Conservation (phyloP, 2,797 vertebrate genomes). For the Syncerus caffer region DNA sequence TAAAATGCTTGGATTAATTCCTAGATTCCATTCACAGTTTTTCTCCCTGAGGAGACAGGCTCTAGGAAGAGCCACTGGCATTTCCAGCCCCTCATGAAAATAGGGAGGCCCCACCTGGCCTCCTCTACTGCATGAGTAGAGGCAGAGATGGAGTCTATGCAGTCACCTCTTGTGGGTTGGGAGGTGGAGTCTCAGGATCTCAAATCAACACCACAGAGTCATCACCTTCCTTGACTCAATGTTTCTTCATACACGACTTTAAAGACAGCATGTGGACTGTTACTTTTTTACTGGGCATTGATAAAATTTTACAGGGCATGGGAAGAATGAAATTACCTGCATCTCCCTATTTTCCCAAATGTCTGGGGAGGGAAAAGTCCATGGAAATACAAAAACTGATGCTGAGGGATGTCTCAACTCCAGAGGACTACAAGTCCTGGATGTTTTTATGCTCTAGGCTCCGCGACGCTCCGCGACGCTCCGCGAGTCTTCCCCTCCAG, state of each 20-base stretch:
- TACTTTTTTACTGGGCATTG: neutral
- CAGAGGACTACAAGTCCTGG: neutral
- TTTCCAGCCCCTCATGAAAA: slow-evolving; percentile 27
- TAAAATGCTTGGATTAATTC: slow-evolving; percentile 49
- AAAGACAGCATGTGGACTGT: neutral
- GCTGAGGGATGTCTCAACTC: neutral
- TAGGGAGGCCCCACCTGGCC: neutral
- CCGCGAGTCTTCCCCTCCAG: too few relatives aligned
- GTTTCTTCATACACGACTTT: neutral
- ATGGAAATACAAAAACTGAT: neutral
- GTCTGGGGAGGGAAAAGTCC: neutral
- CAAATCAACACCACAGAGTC: neutral
- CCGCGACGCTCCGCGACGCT: neutral
- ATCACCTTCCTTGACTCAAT: neutral
- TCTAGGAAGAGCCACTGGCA: slow-evolving; percentile 27
- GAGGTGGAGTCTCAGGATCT: neutral
- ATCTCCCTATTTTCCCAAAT: slow-evolving; percentile 10
- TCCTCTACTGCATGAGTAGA: neutral
- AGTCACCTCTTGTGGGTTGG: neutral
- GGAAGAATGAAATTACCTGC: neutral
- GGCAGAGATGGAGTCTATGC: neutral
- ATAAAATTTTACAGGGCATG: neutral
- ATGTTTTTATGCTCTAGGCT: neutral
- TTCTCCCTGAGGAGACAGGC: slow-evolving; percentile 29
- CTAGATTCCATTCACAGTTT: slow-evolving; percentile 47